phyloP scores from a whole-genome alignment of 2,797 vertebrate species.

The Otolemur crassicaudatus region DNA sequence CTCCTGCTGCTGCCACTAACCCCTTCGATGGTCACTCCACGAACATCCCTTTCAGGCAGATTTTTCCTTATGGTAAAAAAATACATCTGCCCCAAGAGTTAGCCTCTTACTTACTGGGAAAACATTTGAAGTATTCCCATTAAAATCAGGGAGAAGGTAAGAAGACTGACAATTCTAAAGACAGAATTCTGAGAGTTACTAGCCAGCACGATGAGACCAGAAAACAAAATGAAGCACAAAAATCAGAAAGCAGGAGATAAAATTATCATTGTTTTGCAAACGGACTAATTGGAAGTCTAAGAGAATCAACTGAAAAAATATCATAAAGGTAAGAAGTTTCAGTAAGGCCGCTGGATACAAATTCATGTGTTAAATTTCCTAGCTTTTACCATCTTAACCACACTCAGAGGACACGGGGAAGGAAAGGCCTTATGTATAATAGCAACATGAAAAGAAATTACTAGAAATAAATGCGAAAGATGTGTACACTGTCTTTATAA shows the following conservation, averaged over 20 bases:
- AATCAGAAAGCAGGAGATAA: not conserved
- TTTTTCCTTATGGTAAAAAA: not conserved
- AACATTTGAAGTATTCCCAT: not conserved
- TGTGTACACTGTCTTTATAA: not conserved
- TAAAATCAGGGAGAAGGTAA: not conserved
- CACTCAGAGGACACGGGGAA: not conserved
- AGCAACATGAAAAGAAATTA: not conserved
- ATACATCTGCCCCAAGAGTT: not conserved
- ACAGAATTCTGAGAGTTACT: not conserved
- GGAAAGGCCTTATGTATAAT: not conserved
- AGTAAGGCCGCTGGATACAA: not conserved
- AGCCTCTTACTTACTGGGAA: not conserved
- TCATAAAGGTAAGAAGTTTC: not conserved
- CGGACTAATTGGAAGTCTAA: not conserved
- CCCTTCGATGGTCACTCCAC: not conserved
- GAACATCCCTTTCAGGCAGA: not conserved
- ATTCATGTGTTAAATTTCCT: not conserved
- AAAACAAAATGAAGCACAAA: not conserved
- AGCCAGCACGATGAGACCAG: not conserved
- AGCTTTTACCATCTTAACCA: not conserved
- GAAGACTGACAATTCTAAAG: not conserved
- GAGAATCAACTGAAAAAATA: not conserved
- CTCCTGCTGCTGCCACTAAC: accelerated
- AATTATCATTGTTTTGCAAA: not conserved
- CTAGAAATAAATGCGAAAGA: not conserved